Evolutionary conservation across 2,797 vertebrate genomes (phyloP).

Genomic region (Hoplostethus atlanticus): DNA sequence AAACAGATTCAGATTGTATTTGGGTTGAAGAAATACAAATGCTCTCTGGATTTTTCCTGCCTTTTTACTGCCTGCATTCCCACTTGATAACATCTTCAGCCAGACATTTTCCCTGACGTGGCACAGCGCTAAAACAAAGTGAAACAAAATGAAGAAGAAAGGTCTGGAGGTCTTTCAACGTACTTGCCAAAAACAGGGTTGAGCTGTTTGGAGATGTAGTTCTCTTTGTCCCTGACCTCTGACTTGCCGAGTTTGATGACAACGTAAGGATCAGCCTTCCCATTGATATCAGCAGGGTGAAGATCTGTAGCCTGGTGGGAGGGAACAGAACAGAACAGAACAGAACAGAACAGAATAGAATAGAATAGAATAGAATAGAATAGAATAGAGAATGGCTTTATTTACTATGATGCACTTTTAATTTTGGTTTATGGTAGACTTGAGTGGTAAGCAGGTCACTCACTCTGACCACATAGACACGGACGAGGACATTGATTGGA

Average conservation of each 20-base stretch:
- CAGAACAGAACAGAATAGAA: too few relatives aligned
- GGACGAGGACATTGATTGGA: slow-evolving; percentile 94
- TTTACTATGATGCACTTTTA: background rate
- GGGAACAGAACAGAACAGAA: too few relatives aligned
- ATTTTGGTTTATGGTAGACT: slow-evolving; percentile 1
- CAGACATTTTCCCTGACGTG: background rate
- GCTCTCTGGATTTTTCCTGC: too few relatives aligned
- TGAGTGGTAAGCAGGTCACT: slow-evolving; percentile 55
- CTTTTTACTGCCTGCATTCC: too few relatives aligned
- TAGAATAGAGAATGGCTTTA: background rate
- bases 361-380: too few relatives aligned
- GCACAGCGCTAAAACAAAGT: background rate
- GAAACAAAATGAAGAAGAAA: background rate
- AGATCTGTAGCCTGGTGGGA: slow-evolving; percentile 91
- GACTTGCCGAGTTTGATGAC: slow-evolving; percentile 96
- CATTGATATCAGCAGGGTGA: slow-evolving; percentile 97
- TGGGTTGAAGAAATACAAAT: background rate
- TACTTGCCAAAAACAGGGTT: slow-evolving; percentile 98
- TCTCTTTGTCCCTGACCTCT: slow-evolving; percentile 97
- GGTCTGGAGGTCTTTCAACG: slow-evolving; percentile 66
- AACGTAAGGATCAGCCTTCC: slow-evolving; percentile 96
- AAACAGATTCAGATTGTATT: too few relatives aligned
- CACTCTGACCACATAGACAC: slow-evolving; percentile 94
- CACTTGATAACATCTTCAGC: background rate
- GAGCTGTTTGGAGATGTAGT: slow-evolving; percentile 98